These are phyloP conservation scores for Apoda limacodes DNA, from an alignment of 2,888 invertebrate species.

Conservation along the genomic window DNA sequence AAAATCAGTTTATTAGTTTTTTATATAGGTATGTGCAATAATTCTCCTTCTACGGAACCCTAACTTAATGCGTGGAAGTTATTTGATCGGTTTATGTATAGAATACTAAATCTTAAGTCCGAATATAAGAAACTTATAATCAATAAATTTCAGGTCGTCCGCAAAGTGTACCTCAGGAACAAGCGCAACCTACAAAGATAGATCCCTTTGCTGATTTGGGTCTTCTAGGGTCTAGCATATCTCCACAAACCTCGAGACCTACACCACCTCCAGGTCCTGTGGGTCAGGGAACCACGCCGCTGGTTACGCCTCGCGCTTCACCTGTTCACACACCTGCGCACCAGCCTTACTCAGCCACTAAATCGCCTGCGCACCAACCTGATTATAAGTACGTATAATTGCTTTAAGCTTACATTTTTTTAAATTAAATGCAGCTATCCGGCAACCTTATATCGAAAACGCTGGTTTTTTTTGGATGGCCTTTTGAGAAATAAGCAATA, in stretches of 20 bases:
- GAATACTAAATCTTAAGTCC: background rate
- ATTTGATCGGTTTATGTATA: background rate
- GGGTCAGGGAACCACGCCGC: conserved; percentile 22
- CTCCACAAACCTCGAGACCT: background rate
- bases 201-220: conserved; percentile 85
- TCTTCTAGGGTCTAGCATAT: conserved; percentile 30
- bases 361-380: conserved; percentile 55
- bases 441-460: no score
- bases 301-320: conserved; percentile 40
- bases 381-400: conserved; percentile 60
- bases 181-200: conserved; percentile 59
- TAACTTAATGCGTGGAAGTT: no score
- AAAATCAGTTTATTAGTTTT: no score
- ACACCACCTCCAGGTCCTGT: conserved; percentile 10
- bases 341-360: conserved; percentile 36
- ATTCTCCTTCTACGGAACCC: no score
- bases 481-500: no score
- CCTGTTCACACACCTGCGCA: conserved; percentile 48
- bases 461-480: no score
- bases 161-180: conserved; percentile 45
- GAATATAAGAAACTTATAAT: background rate
- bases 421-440: no score
- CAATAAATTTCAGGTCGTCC: conserved; percentile 39
- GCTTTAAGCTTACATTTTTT: no score
- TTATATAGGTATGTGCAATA: no score